Percentiles rank a stretch among this genome's conserved stretches.
Conservation (phyloP, 2,797 vertebrate genomes). For the Pangasius djambal region DNA sequence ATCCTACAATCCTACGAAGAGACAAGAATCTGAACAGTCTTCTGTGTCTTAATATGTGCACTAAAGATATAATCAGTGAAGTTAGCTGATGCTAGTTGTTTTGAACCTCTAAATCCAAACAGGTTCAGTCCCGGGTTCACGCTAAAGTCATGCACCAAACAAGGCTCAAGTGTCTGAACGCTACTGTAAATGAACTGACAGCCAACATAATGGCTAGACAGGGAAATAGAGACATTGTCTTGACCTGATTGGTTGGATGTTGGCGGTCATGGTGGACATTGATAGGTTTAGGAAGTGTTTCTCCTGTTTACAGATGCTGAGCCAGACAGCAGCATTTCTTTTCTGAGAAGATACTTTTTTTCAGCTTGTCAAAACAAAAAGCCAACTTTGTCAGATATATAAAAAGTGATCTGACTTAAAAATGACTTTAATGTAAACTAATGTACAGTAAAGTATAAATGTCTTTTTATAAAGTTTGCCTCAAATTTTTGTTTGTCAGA, state of each 20-base stretch:
- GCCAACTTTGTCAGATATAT: neutral
- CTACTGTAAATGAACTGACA: neutral
- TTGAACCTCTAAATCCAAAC: neutral
- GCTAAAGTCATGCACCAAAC: neutral
- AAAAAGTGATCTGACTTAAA: neutral
- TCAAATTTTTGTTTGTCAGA: neutral
- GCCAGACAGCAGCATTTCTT: neutral
- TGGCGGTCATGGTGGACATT: neutral
- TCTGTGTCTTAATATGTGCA: neutral
- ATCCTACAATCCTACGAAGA: neutral
- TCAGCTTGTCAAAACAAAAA: neutral
- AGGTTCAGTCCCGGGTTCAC: neutral
- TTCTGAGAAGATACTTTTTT: neutral
- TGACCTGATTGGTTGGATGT: neutral
- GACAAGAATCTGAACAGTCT: neutral
- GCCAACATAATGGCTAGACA: neutral
- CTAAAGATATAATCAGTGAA: neutral
- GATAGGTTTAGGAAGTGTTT: neutral
- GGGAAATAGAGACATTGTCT: neutral
- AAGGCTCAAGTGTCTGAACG: neutral
- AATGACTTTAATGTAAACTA: neutral
- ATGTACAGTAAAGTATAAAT: neutral
- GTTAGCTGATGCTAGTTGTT: neutral
- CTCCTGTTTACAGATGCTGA: neutral
- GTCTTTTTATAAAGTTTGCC: neutral